Base-by-base conservation (phyloP, 2,888 invertebrate genomes). In the Lithophane ornitopus region DNA sequence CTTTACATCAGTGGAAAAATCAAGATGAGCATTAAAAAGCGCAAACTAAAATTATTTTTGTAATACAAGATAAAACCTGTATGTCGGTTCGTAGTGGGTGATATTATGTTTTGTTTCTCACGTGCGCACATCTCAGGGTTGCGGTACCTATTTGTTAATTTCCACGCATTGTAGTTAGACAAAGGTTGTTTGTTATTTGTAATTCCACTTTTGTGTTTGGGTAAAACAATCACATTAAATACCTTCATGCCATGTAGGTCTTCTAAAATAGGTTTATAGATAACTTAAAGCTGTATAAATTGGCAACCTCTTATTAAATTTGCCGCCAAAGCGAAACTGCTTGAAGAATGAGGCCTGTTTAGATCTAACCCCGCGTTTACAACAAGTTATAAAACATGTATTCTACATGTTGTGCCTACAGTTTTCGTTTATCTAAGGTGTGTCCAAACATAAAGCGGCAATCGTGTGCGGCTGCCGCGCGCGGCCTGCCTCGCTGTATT, bases 101-200 rank as follows among this genome's bases (percentile, higher is more conserved):
- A 82, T 82, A 70, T 77, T 85, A 75, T 84, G 81, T 65, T 84
- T 76, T 72, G 19, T 59, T 26, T 70, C 52, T 76, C 49, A 68
- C 67, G 63, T 76, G 46, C 59, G 41, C 66, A 72, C 76, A 71
- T 74, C 65, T 77, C 63, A 34, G 41, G 86, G 80, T 82, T 85
- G 65, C 61, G 82, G 85, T 82, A n/a, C n/a, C n/a, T n/a, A 14
- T 77, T 58, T 78, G 76, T 81, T 34, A 34, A 67, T 62, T 62
- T 28, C 44, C 58, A 54, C 26, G 54, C 49, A 62, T 63, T 61
- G 74, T 86, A 86, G 70, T 74, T 84, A 74, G 78, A 26, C 22
- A 26, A 6, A 52, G 56, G 75, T 70, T 68, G 56, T 71, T 62
- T 70, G 66, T 78, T n/a, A 41, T 61, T 19, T 59, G 41, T 75